phyloP scores from a whole-genome alignment of 2,113 vertebrate genomes.

The Macrotis lagotis region DNA sequence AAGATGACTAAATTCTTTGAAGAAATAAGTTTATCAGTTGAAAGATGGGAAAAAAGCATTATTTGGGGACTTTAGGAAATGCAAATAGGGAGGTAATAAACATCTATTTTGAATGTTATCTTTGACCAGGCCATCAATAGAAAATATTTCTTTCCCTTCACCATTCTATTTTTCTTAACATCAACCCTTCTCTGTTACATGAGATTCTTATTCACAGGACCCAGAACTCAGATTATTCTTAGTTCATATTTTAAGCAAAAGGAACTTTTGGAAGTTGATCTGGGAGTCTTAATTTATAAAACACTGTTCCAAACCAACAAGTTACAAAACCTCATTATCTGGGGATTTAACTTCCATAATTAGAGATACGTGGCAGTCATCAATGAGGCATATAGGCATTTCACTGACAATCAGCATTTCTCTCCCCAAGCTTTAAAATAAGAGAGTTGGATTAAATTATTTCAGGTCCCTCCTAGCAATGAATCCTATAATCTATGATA shows the following conservation, averaged over 20 bases:
- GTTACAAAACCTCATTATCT: not conserved
- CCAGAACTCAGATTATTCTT: not conserved
- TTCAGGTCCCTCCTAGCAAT: not conserved
- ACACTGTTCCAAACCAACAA: no score
- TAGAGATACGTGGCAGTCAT: not conserved
- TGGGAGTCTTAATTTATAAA: no score
- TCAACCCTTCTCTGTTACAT: not conserved
- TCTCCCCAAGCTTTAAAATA: not conserved
- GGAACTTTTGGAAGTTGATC: not conserved
- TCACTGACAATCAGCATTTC: not conserved
- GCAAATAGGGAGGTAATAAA: not conserved
- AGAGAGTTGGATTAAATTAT: not conserved
- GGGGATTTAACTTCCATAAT: not conserved
- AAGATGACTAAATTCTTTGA: constrained; percentile 70
- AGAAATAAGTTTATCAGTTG: not conserved
- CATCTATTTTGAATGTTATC: not conserved
- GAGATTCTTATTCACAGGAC: not conserved
- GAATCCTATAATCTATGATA: not conserved
- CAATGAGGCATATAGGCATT: not conserved
- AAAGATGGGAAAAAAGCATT: constrained; percentile 22
- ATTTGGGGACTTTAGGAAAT: not conserved
- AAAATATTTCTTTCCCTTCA: not conserved
- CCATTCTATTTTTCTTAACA: not conserved
- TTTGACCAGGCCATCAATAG: not conserved
- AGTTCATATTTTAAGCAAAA: not conserved